Evolutionary conservation across 2,888 invertebrate genomes (phyloP), one percentile per base, ranked within the genome.

Genomic region (Ennomos quercinarius): DNA sequence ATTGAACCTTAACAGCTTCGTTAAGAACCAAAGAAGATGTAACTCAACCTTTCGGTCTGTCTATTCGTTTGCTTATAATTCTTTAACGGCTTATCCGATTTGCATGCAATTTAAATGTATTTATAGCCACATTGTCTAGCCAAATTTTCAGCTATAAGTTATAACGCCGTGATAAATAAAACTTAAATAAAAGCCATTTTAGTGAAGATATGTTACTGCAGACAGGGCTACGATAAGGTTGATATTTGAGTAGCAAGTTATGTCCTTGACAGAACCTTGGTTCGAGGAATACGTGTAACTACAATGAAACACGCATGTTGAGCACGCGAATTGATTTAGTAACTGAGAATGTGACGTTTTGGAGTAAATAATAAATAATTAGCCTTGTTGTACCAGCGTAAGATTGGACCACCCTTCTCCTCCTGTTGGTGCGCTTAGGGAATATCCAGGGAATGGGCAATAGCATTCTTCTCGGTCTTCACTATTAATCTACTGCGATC

Each of bases 251-350:
- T 9, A 1, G 11, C 5, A 17, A 10, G 17, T 43, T 27, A 17
- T 4, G 52, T 12, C 52, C 52, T 58, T 58, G 43, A 36, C 52
- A 8, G 11, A 53, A 38, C 58, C 58, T 53, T 48, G 52, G 37
- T 10, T 44, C 9, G 37, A 41, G 41, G 45, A 42, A 42, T 57
- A 57, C 37, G 27, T 52, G 42, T 27, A 53, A 46, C 42, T 43
- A 43, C 48, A 53, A 53, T 39, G 38, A 35, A 11, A 27, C 51
- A 58, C 47, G 52, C 46, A 50, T 34, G 17, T 40, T 11, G 37
- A 41, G 47, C 46, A 58, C 40, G 58, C 42, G 48, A 47, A 53
- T 53, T 58, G 58, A 58, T 58, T 58, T 53, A 53, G 40, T 42
- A 40, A 35, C 35, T 44, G 52, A 40, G 47, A 37, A 40, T 46